A percentile compares a stretch with the other conserved stretches of the same genome.
Evolutionary conservation across 64 coral and sea anemone genomes (phyloP).

Genomic region (Dendronephthya gigantea): DNA sequence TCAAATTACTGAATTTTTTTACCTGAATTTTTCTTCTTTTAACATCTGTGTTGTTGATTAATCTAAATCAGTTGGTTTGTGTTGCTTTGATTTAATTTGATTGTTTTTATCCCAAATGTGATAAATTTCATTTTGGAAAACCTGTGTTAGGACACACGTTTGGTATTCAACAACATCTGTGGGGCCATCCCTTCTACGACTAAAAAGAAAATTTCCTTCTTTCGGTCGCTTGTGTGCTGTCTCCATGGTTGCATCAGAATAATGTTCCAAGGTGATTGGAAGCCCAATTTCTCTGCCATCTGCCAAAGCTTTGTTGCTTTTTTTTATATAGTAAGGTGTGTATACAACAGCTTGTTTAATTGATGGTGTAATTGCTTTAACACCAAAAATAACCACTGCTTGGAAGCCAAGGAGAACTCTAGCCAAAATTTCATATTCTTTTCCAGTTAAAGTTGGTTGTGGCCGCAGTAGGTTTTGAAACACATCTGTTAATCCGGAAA

Average conservation of each 20-base stretch:
- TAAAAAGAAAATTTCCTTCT: conserved; percentile 18
- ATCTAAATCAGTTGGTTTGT: background rate
- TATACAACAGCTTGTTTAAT: no score
- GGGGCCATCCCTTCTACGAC: conserved; percentile 22
- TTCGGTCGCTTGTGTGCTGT: conserved; percentile 18
- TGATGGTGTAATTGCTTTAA: background rate
- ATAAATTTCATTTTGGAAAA: no score
- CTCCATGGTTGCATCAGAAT: conserved; percentile 22
- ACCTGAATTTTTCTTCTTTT: background rate
- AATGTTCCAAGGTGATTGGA: conserved; percentile 9
- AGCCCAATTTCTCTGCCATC: conserved; percentile 19
- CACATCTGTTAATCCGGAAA: background rate
- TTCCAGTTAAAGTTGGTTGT: background rate
- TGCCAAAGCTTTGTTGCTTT: conserved; percentile 20
- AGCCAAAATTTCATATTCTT: background rate
- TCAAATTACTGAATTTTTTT: no score
- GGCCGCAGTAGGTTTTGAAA: background rate
- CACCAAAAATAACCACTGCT: background rate
- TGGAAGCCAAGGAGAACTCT: background rate
- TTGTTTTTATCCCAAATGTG: background rate
- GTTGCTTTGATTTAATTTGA: background rate
- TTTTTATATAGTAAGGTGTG: conserved; percentile 11
- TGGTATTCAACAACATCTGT: conserved; percentile 20
- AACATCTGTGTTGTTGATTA: background rate
- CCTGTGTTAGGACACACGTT: background rate